Evolutionary conservation across 2,113 vertebrate species (phyloP).

Genomic region (Heteronetta atricapilla): DNA sequence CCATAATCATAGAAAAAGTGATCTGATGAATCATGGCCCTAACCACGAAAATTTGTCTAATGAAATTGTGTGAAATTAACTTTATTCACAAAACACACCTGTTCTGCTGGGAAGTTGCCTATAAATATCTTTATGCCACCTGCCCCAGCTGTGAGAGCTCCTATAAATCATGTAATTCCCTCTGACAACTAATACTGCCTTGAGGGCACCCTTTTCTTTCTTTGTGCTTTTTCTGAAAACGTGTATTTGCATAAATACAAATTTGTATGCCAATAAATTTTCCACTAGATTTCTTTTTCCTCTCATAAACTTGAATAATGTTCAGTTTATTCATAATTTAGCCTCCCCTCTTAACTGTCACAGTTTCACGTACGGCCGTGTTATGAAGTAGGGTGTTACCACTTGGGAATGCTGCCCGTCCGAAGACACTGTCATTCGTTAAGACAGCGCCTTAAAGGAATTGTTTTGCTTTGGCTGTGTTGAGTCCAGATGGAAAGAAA

Average conservation of each 20-base stretch:
- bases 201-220: not conserved
- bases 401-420: not conserved
- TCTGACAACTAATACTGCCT: slow-evolving; percentile 18
- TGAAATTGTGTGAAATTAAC: slow-evolving; percentile 54
- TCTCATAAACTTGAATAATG: not conserved
- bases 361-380: rapidly evolving
- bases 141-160: slow-evolving; percentile 37
- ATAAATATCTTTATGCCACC: slow-evolving; percentile 61
- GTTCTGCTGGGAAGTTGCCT: slow-evolving; percentile 35
- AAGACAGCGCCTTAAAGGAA: not conserved
- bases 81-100: slow-evolving; percentile 64
- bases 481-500: not conserved
- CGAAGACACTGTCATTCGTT: not conserved
- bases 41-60: slow-evolving; percentile 30
- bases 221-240: not conserved
- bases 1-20: not conserved
- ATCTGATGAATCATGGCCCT: slow-evolving; percentile 15
- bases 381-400: not conserved
- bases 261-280: not conserved
- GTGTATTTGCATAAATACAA: not conserved
- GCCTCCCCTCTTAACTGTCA: not conserved
- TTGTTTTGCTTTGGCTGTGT: not conserved
- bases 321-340: not conserved
- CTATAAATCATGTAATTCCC: slow-evolving; percentile 50
- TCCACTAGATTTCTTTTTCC: not conserved